phyloP scores from a whole-genome alignment of 1,140 invertebrate species.

The Zaprionus africanus region DNA sequence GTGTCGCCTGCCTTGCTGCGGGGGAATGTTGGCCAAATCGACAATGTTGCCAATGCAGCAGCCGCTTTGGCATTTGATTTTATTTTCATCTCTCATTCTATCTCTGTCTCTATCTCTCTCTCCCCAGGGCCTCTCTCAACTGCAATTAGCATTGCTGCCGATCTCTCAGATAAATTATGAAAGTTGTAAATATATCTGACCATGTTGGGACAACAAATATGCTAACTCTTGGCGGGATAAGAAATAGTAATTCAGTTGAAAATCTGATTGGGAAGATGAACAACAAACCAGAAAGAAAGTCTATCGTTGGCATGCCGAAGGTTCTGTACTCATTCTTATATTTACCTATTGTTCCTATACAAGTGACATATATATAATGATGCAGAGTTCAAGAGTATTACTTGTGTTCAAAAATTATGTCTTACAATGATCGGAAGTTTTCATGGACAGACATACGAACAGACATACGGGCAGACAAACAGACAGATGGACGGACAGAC shows the following conservation, averaged over 20 bases:
- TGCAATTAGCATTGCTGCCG: conserved; percentile 37
- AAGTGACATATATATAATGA: too few species aligned
- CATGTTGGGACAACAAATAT: neutral
- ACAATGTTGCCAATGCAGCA: conserved; percentile 75
- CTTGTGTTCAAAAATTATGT: too few species aligned
- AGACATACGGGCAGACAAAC: too few species aligned
- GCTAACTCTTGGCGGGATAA: neutral
- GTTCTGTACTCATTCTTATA: too few species aligned
- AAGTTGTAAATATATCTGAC: conserved; percentile 18
- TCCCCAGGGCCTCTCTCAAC: conserved; percentile 42
- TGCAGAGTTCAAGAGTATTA: too few species aligned
- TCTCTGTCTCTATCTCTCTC: conserved; percentile 30
- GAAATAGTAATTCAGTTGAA: neutral
- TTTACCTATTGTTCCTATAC: too few species aligned
- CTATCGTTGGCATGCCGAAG: too few species aligned
- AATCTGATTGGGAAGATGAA: neutral
- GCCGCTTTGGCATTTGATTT: conserved; percentile 74
- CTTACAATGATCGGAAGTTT: too few species aligned
- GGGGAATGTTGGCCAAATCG: conserved; percentile 63
- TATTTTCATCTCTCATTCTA: conserved; percentile 66
- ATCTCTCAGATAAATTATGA: conserved; percentile 26
- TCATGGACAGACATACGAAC: too few species aligned
- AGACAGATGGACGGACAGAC: too few species aligned
- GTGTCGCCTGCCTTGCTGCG: neutral
- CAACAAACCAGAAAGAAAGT: too few species aligned